These are phyloP conservation scores for Cephus pulcher DNA, from an alignment of 2,888 invertebrate species.

Conservation along the genomic window DNA sequence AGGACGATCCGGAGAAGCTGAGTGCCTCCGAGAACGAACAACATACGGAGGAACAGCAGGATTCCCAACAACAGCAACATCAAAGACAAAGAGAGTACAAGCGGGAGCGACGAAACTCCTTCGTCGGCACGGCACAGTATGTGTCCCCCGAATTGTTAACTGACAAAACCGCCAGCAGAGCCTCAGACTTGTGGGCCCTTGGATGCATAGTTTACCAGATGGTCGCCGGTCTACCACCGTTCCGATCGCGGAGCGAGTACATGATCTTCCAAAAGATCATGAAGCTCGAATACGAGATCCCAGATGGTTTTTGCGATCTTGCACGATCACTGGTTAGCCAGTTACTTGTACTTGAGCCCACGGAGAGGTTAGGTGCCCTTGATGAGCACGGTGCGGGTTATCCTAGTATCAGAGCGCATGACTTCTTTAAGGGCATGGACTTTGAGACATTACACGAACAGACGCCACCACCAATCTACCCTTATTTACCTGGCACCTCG, in stretches of 20 bases:
- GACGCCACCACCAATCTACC: conserved; percentile 85
- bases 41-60: conserved; percentile 5
- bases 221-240: conserved; percentile 93
- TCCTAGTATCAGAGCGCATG: conserved; percentile 85
- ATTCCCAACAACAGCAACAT: conserved; percentile 61
- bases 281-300: conserved; percentile 90
- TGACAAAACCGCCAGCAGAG: conserved; percentile 79
- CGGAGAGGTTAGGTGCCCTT: conserved; percentile 82
- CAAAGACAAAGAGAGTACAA: conserved; percentile 57
- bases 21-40: conserved; percentile 2
- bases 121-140: conserved; percentile 99
- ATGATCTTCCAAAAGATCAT: conserved; percentile 96
- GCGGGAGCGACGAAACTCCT: conserved; percentile 80
- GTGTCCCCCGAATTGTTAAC: conserved; percentile 96
- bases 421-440: conserved; percentile 85
- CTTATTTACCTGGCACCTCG: conserved; percentile 81
- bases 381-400: conserved; percentile 79
- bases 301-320: conserved; percentile 87
- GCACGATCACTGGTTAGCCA: conserved; percentile 91
- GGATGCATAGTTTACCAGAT: conserved; percentile 98
- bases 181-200: conserved; percentile 96
- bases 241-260: conserved; percentile 93
- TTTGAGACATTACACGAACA: conserved; percentile 84
- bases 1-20: conserved; percentile 47
- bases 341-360: conserved; percentile 85